Evolutionary conservation across 2,113 vertebrate species (phyloP).

Genomic region (Neogobius melanostomus): DNA sequence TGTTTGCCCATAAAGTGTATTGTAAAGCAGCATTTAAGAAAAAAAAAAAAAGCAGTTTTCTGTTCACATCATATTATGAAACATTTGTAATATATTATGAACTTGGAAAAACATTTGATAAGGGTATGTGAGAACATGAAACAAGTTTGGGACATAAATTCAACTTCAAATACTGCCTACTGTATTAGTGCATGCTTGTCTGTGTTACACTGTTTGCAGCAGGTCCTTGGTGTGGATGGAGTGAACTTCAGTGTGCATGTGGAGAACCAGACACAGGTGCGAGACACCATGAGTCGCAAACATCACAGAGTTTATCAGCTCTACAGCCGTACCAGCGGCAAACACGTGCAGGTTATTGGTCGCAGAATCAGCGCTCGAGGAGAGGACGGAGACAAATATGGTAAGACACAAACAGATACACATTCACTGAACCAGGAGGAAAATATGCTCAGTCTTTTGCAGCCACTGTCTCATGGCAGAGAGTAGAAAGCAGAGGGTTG

Average conservation of each 20-base stretch:
- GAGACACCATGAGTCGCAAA: constrained; percentile 80
- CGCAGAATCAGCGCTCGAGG: constrained; percentile 78
- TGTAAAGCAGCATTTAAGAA: no score
- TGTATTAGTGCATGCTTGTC: neutral
- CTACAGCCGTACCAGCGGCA: constrained; percentile 81
- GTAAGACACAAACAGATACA: constrained; percentile 73
- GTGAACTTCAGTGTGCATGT: constrained; percentile 83
- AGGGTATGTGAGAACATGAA: no score
- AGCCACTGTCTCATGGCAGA: constrained; percentile 31
- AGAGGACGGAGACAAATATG: constrained; percentile 83
- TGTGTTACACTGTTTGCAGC: constrained; percentile 52
- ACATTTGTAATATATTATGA: no score
- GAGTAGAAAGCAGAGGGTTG: constrained; percentile 61
- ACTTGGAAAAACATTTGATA: no score
- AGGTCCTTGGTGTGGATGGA: constrained; percentile 79
- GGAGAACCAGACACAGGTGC: constrained; percentile 81
- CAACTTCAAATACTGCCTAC: no score
- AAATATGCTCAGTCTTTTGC: constrained; percentile 12
- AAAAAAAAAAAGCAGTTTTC: no score
- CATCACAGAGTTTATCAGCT: constrained; percentile 82
- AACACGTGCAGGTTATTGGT: constrained; percentile 80
- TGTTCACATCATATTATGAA: no score
- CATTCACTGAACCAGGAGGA: neutral
- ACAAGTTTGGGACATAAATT: neutral
- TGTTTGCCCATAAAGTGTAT: no score